phyloP scores from a whole-genome alignment of 2,888 invertebrate species.

The Megaustenia siamemsis region DNA sequence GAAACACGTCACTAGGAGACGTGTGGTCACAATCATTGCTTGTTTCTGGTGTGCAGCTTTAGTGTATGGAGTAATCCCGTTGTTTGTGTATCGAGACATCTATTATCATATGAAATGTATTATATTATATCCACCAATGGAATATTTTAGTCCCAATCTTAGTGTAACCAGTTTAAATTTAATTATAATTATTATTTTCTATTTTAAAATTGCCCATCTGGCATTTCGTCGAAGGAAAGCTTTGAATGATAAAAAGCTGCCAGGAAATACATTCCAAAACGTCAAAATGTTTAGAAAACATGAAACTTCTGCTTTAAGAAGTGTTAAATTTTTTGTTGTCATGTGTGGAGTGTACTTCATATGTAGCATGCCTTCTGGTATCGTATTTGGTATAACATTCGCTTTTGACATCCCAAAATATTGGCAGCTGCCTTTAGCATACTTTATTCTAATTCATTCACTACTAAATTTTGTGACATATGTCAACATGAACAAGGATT shows the following conservation, averaged over 20 bases:
- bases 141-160: neutral
- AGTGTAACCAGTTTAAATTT: neutral
- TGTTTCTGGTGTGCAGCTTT: neutral
- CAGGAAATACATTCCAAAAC: neutral
- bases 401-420: neutral
- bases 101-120: neutral
- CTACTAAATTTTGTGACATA: neutral
- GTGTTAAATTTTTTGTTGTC: neutral
- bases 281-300: no score
- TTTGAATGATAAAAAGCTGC: neutral
- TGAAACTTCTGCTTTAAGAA: neutral
- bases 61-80: neutral
- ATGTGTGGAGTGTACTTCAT: neutral
- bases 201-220: no score
- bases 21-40: neutral
- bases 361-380: neutral
- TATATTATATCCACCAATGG: neutral
- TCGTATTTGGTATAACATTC: neutral
- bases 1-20: neutral
- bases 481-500: neutral
- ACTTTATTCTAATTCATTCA: neutral
- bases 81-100: neutral
- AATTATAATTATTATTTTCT: neutral
- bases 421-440: neutral
- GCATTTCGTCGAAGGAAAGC: conserved; percentile 3